Evolutionary conservation across 2,113 vertebrate genomes (phyloP).

Genomic region (Onychostruthus taczanowskii): DNA sequence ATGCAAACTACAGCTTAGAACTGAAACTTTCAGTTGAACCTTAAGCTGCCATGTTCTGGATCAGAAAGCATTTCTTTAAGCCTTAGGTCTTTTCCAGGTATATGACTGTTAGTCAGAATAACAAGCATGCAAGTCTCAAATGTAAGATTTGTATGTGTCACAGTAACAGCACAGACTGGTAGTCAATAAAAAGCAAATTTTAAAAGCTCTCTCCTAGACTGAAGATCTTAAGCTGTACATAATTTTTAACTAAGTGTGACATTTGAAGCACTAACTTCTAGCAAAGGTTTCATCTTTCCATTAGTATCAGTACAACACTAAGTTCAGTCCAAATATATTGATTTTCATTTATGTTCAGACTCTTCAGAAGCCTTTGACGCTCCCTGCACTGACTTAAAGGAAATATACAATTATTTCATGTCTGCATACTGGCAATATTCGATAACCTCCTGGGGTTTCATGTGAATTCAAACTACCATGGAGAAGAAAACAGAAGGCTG

Average conservation of each 20-base stretch:
- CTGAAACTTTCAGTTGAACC: background rate
- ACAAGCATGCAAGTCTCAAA: background rate
- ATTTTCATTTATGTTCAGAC: background rate
- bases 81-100: background rate
- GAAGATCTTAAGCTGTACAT: background rate
- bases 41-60: background rate
- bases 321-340: background rate
- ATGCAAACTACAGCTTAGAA: background rate
- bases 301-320: background rate
- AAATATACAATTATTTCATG: background rate
- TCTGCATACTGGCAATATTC: background rate
- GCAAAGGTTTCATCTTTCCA: background rate
- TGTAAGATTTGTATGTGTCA: background rate
- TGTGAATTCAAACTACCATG: background rate
- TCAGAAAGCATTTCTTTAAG: background rate
- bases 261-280: background rate
- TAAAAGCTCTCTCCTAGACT: background rate
- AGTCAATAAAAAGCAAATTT: background rate
- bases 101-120: background rate
- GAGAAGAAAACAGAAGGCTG: background rate
- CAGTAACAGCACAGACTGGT: background rate
- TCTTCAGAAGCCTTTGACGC: background rate
- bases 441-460: background rate
- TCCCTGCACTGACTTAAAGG: background rate
- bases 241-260: background rate